Evolutionary conservation across 2,797 vertebrate species (phyloP).

Genomic region (Zonotrichia albicollis): DNA sequence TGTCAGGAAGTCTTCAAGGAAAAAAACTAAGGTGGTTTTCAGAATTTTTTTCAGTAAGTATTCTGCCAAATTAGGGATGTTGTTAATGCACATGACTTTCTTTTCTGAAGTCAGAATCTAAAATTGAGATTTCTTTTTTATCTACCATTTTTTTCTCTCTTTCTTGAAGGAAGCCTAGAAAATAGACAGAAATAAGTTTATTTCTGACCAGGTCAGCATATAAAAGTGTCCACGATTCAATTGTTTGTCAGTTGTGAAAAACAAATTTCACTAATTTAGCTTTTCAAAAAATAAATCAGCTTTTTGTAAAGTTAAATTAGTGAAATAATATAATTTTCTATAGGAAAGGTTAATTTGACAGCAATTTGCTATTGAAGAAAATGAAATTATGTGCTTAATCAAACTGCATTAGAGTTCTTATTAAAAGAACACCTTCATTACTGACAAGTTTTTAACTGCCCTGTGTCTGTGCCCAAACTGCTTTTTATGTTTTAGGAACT

Average conservation of each 20-base stretch:
- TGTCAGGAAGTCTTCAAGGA: constrained; percentile 74
- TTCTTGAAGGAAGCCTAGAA: not conserved
- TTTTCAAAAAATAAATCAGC: not conserved
- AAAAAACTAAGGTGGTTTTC: constrained; percentile 95
- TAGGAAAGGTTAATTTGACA: not conserved
- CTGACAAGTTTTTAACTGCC: not conserved
- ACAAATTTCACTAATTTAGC: not conserved
- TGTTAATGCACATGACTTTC: not conserved
- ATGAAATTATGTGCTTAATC: not conserved
- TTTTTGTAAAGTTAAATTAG: not conserved
- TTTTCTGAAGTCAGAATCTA: not conserved
- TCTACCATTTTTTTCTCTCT: not conserved
- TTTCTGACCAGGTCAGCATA: not conserved
- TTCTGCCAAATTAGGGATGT: not conserved
- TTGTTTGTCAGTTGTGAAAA: not conserved
- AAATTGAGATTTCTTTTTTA: not conserved
- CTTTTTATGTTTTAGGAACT: not conserved
- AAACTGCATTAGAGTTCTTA: not conserved
- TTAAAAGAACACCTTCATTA: not conserved
- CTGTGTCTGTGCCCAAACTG: not conserved
- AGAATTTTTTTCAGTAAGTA: constrained; percentile 92
- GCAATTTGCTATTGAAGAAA: not conserved
- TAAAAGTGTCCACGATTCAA: not conserved
- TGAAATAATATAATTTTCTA: not conserved
- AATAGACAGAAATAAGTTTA: not conserved